Percentiles rank a stretch among this genome's conserved stretches.
Evolutionary conservation across 2,113 vertebrate genomes (phyloP).

Genomic region (Halcyon malimbica): DNA sequence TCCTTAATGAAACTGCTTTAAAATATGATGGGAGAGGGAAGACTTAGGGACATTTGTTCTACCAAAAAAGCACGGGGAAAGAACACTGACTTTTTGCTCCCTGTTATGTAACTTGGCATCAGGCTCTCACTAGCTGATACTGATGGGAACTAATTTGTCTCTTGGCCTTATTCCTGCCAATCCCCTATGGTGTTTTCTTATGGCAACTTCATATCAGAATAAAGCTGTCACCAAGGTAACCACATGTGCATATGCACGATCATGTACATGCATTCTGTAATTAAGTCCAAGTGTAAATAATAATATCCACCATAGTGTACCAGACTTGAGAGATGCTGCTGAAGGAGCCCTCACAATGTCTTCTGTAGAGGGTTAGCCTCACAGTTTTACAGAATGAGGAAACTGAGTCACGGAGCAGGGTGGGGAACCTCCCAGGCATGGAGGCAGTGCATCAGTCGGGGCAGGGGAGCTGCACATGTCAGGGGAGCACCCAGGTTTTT

Average conservation of each 20-base stretch:
- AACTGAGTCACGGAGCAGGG: neutral
- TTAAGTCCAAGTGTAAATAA: conserved; percentile 42
- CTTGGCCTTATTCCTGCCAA: conserved; percentile 52
- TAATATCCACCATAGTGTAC: neutral
- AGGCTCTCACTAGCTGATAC: neutral
- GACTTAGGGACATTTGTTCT: conserved; percentile 1
- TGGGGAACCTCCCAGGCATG: neutral
- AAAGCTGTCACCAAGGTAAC: conserved; percentile 64
- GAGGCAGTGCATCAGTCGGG: neutral
- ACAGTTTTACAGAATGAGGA: neutral
- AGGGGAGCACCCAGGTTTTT: neutral
- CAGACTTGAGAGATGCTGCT: neutral
- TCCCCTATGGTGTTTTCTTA: conserved; percentile 31
- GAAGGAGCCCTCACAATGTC: neutral
- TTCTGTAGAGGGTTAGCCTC: neutral
- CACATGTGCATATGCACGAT: conserved; percentile 37
- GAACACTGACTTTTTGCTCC: conserved; percentile 3
- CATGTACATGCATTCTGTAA: neutral
- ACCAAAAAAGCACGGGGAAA: neutral
- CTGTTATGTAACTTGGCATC: conserved; percentile 36
- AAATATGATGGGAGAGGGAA: conserved; percentile 41
- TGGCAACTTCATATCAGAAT: conserved; percentile 18
- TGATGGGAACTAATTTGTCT: conserved; percentile 58
- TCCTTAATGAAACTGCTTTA: conserved; percentile 71
- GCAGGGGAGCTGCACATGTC: neutral